phyloP scores from a whole-genome alignment of 2,888 invertebrate genomes.

The Coleophora flavipennella region DNA sequence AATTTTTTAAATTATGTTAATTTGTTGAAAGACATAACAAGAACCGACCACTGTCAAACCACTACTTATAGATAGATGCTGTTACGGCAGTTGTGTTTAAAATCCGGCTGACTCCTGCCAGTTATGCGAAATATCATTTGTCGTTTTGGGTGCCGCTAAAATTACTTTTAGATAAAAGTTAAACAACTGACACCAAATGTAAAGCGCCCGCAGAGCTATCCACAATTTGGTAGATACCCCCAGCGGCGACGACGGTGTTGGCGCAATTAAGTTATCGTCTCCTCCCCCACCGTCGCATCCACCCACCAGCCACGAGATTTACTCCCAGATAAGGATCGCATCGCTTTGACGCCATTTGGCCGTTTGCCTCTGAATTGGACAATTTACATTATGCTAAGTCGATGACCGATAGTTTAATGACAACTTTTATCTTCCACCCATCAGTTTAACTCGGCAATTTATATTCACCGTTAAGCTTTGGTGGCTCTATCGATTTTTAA shows the following conservation, averaged over 20 bases:
- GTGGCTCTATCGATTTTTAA: constrained; percentile 30
- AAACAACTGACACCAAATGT: neutral
- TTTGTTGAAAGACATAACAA: constrained; percentile 26
- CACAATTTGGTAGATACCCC: constrained; percentile 38
- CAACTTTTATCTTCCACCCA: constrained; percentile 55
- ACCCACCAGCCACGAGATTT: constrained; percentile 48
- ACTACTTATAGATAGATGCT: too few species aligned
- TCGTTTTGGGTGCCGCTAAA: too few species aligned
- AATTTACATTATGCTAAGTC: constrained; percentile 50
- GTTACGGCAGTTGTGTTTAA: too few species aligned
- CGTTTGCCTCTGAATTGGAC: constrained; percentile 53
- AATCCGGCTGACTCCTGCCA: too few species aligned
- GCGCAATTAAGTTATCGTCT: constrained; percentile 60
- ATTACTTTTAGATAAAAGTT: constrained; percentile 8
- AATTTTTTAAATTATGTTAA: constrained; percentile 26
- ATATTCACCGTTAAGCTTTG: constrained; percentile 44
- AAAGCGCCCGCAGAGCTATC: constrained; percentile 22
- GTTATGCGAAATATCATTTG: too few species aligned
- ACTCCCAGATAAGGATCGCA: constrained; percentile 51
- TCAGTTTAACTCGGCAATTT: constrained; percentile 49
- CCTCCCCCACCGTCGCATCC: constrained; percentile 41
- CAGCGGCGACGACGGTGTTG: constrained; percentile 38
- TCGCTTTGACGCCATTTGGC: constrained; percentile 64
- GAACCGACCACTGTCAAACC: too few species aligned
- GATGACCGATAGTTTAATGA: constrained; percentile 53